These are phyloP conservation scores for Lepidurus apus DNA, from an alignment of 1,140 invertebrate genomes.

Conservation along the genomic window DNA sequence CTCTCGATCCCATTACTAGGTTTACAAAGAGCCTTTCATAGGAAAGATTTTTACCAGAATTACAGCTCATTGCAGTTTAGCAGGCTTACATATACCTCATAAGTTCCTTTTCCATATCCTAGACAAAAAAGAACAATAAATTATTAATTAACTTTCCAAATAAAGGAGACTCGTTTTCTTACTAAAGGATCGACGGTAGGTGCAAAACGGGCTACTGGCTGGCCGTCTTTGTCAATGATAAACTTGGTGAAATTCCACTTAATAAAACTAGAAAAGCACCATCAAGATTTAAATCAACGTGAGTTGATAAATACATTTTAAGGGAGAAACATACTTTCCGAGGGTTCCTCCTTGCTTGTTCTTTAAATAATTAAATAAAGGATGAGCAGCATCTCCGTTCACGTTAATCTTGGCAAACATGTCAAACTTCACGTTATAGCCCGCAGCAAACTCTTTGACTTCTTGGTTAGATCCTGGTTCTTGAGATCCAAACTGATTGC, in stretches of 20 bases:
- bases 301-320: neutral
- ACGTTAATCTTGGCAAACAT: conserved; percentile 77
- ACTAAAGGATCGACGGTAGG: conserved; percentile 67
- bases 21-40: conserved; percentile 27
- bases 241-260: conserved; percentile 99
- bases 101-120: conserved; percentile 41
- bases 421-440: conserved; percentile 70
- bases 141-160: neutral
- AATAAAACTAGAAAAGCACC: conserved; percentile 55
- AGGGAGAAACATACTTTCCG: conserved; percentile 48
- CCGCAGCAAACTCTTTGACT: conserved; percentile 64
- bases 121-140: conserved; percentile 33
- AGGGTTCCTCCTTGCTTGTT: conserved; percentile 65
- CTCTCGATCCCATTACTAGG: conserved; percentile 5
- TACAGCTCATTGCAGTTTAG: neutral
- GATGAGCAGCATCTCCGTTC: conserved; percentile 76
- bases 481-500: conserved; percentile 61
- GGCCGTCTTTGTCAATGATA: conserved; percentile 77
- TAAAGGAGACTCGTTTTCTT: conserved; percentile 37
- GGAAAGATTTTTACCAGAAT: neutral
- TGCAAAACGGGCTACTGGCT: conserved; percentile 72
- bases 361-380: conserved; percentile 85
- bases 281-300: conserved; percentile 18
- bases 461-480: conserved; percentile 67
- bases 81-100: conserved; percentile 36